Evolutionary conservation across 2,888 invertebrate genomes (phyloP).

Genomic region (Lordiphosa andalusiaca): DNA sequence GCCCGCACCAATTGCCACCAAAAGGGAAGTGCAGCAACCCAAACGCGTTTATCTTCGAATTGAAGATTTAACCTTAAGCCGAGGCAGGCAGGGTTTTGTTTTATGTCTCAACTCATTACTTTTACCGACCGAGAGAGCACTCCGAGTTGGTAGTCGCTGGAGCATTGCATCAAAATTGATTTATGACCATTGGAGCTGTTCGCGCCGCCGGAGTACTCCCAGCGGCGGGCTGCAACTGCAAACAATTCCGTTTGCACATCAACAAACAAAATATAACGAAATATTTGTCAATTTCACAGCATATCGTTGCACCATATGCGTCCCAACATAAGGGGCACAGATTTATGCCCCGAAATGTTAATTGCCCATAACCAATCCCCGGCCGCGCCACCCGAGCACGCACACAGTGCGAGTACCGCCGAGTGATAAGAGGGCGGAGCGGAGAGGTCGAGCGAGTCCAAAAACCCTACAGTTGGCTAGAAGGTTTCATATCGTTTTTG

Average conservation of each 20-base stretch:
- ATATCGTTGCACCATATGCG: constrained; percentile 11
- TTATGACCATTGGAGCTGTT: constrained; percentile 53
- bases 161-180: constrained; percentile 58
- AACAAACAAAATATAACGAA: constrained; percentile 4
- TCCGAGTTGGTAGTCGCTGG: constrained; percentile 8
- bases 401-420: constrained; percentile 5
- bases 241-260: constrained; percentile 37
- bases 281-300: constrained; percentile 37
- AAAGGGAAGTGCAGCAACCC: neutral
- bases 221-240: constrained; percentile 14
- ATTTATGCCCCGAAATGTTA: constrained; percentile 65
- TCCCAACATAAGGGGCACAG: constrained; percentile 38
- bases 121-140: neutral
- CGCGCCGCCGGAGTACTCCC: constrained; percentile 20
- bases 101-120: neutral
- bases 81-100: neutral
- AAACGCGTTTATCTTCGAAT: neutral
- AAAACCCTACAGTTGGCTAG: constrained; percentile 1
- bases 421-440: constrained; percentile 5
- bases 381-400: constrained; percentile 31
- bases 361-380: constrained; percentile 72
- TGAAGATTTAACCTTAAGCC: neutral
- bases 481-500: constrained; percentile 22
- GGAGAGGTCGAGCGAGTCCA: constrained; percentile 10
- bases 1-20: too few species aligned